Conservation (phyloP, 2,888 invertebrate genomes). For the Falcaria lacertinaria region DNA sequence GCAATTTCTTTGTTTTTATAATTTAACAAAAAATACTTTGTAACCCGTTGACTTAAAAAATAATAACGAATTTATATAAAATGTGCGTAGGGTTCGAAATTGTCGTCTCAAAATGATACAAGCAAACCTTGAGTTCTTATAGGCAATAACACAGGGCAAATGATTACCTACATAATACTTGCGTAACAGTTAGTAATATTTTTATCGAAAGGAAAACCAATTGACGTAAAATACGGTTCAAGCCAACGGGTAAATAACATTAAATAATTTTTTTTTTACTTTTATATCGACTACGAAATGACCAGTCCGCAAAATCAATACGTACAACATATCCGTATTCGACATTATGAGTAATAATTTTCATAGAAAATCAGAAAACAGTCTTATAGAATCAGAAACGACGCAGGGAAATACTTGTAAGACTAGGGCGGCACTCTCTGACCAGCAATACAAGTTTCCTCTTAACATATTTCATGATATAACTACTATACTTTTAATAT, state of each 20-base stretch:
- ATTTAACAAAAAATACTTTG: slow-evolving; percentile 37
- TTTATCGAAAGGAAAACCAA: too few species aligned
- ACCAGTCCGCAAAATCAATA: neutral
- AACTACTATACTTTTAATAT: slow-evolving; percentile 38
- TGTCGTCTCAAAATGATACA: too few species aligned
- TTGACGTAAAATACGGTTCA: neutral
- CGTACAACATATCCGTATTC: slow-evolving; percentile 19
- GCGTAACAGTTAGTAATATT: too few species aligned
- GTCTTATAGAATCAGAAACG: slow-evolving; percentile 58
- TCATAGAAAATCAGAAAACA: slow-evolving; percentile 50
- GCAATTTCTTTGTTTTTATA: slow-evolving; percentile 34
- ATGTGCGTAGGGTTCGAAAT: too few species aligned
- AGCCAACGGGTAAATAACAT: slow-evolving; percentile 14
- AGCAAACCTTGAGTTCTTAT: too few species aligned
- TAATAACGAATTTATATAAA: neutral
- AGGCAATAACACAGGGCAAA: too few species aligned
- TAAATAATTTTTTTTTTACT: slow-evolving; percentile 22
- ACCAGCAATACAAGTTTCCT: slow-evolving; percentile 39
- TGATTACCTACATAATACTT: too few species aligned
- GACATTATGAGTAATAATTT: slow-evolving; percentile 17
- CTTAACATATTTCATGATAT: slow-evolving; percentile 21
- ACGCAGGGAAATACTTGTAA: slow-evolving; percentile 46
- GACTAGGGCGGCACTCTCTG: slow-evolving; percentile 54
- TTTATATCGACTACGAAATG: slow-evolving; percentile 6
- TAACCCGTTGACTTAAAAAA: slow-evolving; percentile 8